Conservation (phyloP, 2,797 vertebrate genomes). For the Microcaecilia unicolor region DNA sequence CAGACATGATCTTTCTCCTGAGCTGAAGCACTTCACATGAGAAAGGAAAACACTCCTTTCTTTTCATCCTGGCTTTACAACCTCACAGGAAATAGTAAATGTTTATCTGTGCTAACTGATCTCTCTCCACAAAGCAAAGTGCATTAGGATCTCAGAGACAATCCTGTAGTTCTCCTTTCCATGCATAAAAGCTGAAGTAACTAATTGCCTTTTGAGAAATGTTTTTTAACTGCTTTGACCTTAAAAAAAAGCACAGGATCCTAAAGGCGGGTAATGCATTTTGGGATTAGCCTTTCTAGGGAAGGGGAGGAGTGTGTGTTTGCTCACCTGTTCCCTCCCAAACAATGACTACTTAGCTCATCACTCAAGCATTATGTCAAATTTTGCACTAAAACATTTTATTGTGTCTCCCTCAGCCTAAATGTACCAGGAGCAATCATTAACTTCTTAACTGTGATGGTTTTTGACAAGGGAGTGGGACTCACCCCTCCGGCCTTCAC, state of each 20-base stretch:
- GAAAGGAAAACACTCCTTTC: not conserved
- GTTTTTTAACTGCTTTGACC: constrained; percentile 10
- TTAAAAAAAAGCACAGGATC: constrained; percentile 3
- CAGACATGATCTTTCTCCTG: too few species aligned
- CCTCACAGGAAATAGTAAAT: too few species aligned
- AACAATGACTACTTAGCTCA: not conserved
- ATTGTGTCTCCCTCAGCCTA: too few species aligned
- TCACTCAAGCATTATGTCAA: not conserved
- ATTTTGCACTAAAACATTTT: constrained; percentile 10
- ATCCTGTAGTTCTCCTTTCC: not conserved
- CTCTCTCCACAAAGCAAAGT: too few species aligned
- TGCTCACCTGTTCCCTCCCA: constrained; percentile 9
- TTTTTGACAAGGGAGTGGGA: constrained; percentile 17
- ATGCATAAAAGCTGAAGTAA: constrained; percentile 3
- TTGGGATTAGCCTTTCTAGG: not conserved
- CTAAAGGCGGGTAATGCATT: constrained; percentile 5
- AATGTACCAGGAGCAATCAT: constrained; percentile 12
- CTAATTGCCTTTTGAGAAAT: constrained; percentile 16
- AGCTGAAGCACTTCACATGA: not conserved
- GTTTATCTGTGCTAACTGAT: too few species aligned
- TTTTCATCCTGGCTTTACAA: not conserved
- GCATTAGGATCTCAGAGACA: too few species aligned
- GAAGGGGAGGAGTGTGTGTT: constrained; percentile 4
- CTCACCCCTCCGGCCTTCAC: constrained; percentile 94
- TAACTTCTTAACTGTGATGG: not conserved